Conservation (phyloP, 2,888 invertebrate species). For the Apantesis nais region DNA sequence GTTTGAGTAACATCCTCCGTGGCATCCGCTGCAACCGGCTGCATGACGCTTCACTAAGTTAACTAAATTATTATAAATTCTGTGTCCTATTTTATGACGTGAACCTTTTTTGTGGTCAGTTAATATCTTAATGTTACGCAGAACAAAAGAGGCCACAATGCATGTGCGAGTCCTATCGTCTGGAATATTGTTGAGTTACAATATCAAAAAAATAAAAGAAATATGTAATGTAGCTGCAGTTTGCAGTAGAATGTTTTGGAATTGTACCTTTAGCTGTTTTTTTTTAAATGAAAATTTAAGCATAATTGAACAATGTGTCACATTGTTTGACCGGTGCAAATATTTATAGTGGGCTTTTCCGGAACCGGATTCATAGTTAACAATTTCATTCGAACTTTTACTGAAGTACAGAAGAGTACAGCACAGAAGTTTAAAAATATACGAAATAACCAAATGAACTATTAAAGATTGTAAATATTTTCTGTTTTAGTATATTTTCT, state of each 20-base stretch:
- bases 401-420: no score
- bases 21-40: slow-evolving; percentile 37
- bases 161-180: background rate
- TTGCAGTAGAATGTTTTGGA: background rate
- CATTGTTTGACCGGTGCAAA: background rate
- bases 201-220: background rate
- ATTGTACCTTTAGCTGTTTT: background rate
- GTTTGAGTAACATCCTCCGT: slow-evolving; percentile 41
- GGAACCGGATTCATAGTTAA: background rate
- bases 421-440: no score
- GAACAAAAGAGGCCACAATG: background rate
- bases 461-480: no score
- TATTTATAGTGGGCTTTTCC: no score
- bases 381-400: background rate
- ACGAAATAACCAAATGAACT: no score
- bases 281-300: background rate
- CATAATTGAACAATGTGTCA: background rate
- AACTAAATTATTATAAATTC: slow-evolving; percentile 24
- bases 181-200: background rate
- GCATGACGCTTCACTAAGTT: slow-evolving; percentile 15
- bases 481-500: no score
- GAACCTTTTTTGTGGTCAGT: background rate
- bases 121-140: background rate
- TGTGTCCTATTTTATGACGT: slow-evolving; percentile 18
- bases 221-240: background rate